These are phyloP conservation scores for Pangasius krempfi DNA, from an alignment of 2,797 vertebrate genomes.

Conservation along the genomic window DNA sequence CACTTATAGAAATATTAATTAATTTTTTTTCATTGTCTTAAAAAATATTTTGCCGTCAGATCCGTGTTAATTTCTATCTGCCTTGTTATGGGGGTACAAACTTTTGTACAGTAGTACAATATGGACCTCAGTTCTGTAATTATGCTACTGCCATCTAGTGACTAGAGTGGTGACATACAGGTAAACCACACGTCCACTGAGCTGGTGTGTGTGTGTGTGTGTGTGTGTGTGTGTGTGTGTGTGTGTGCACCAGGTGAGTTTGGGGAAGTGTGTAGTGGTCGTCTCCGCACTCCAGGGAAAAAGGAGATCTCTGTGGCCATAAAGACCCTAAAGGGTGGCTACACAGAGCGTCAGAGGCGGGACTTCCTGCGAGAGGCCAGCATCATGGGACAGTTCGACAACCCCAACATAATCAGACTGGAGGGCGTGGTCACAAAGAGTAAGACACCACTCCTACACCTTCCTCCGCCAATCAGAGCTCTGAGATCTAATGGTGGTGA, in stretches of 20 bases:
- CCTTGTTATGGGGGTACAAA: not conserved
- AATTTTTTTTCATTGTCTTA: not conserved
- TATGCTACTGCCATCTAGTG: constrained; percentile 49
- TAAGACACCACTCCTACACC: constrained; percentile 70
- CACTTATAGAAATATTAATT: not conserved
- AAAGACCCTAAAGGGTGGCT: constrained; percentile 96
- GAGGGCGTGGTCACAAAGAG: constrained; percentile 98
- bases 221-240: constrained; percentile 40
- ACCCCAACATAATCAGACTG: constrained; percentile 92
- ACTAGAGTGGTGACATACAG: constrained; percentile 1
- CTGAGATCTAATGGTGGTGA: not conserved
- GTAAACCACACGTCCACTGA: not conserved
- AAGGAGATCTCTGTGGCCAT: constrained; percentile 93
- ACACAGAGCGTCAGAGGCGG: constrained; percentile 88
- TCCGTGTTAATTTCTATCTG: not conserved
- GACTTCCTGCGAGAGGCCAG: constrained; percentile 96
- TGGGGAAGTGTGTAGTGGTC: constrained; percentile 95
- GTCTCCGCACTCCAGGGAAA: constrained; percentile 88
- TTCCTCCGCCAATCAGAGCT: not conserved
- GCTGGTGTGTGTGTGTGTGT: constrained; percentile 13
- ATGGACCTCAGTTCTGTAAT: not conserved
- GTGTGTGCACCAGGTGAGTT: constrained; percentile 83
- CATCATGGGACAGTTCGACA: constrained; percentile 97
- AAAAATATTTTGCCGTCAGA: not conserved
- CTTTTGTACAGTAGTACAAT: not conserved